Evolutionary conservation across 2,797 vertebrate species (phyloP).

Genomic region (Liasis olivaceus): DNA sequence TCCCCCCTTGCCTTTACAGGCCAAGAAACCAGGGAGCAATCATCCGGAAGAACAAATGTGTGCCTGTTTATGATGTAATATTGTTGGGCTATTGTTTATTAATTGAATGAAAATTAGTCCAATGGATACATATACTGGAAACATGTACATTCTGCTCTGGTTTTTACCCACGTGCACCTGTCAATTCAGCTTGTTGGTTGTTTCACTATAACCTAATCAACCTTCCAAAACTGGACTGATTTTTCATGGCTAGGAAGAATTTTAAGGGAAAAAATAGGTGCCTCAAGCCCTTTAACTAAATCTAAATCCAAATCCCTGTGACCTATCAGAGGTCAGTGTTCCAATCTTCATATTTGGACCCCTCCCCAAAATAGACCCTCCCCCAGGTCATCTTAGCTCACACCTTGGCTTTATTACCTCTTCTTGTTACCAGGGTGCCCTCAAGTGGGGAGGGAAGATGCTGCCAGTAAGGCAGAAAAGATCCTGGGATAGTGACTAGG

Average conservation of each 20-base stretch:
- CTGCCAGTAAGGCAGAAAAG: not conserved
- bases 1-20: no score
- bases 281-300: not conserved
- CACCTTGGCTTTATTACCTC: not conserved
- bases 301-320: not conserved
- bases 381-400: not conserved
- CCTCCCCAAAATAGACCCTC: not conserved
- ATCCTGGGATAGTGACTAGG: not conserved
- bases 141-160: not conserved
- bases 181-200: not conserved
- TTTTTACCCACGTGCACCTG: not conserved
- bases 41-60: not conserved
- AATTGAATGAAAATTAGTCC: not conserved
- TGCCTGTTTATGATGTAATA: not conserved
- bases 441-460: not conserved
- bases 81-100: not conserved
- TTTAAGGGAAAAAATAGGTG: not conserved
- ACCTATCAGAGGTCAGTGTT: not conserved
- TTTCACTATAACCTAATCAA: not conserved
- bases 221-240: not conserved
- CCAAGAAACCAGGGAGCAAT: not conserved
- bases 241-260: not conserved
- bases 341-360: not conserved
- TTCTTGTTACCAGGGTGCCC: not conserved
- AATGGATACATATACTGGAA: not conserved